A percentile compares a stretch with the other conserved stretches of the same genome.
phyloP scores from a whole-genome alignment of 1,140 invertebrate genomes.

The Euwallacea similis region DNA sequence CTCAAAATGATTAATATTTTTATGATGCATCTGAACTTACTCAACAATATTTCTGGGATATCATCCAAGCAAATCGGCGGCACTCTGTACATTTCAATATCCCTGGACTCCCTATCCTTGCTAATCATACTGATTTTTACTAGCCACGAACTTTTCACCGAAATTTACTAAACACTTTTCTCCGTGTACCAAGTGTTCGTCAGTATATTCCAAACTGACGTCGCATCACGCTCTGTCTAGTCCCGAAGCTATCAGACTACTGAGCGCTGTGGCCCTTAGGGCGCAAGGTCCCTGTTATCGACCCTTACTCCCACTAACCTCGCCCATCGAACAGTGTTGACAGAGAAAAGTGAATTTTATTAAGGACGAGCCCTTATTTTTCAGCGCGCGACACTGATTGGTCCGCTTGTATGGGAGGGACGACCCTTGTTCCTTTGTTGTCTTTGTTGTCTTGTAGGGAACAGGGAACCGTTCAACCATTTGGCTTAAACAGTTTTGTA shows the following conservation, averaged over 20 bases:
- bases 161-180: not conserved
- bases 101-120: conserved; percentile 54
- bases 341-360: conserved; percentile 43
- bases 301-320: conserved; percentile 52
- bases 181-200: not conserved
- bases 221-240: not conserved
- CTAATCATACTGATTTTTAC: conserved; percentile 53
- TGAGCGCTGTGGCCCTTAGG: conserved; percentile 39
- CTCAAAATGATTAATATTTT: no score
- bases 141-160: not conserved
- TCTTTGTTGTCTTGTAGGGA: not conserved
- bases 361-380: conserved; percentile 44
- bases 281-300: conserved; percentile 55
- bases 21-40: conserved; percentile 59
- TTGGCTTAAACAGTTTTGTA: no score
- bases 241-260: conserved; percentile 18
- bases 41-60: conserved; percentile 72
- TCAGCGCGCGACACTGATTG: conserved; percentile 1
- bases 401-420: not conserved
- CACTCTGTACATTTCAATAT: conserved; percentile 61
- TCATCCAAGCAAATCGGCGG: conserved; percentile 71
- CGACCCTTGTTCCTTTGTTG: not conserved
- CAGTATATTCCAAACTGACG: not conserved
- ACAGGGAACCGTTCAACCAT: no score
- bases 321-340: conserved; percentile 41